Percentiles rank a stretch among this genome's conserved stretches.
Evolutionary conservation across 2,113 vertebrate genomes (phyloP).

Genomic region (Geothlypis trichas): DNA sequence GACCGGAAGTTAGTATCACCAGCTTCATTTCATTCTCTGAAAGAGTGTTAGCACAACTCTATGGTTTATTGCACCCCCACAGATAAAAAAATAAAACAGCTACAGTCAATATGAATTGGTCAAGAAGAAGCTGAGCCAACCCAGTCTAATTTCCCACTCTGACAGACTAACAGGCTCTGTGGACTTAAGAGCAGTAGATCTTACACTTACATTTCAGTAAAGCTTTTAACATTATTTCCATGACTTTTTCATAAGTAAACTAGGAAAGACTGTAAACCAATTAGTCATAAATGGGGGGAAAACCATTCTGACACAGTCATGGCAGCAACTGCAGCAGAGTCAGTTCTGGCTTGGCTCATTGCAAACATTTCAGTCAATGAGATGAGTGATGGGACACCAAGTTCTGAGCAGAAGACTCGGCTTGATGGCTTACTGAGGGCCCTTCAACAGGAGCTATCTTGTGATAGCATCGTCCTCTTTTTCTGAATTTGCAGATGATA

Average conservation of each 20-base stretch:
- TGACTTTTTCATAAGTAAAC: background rate
- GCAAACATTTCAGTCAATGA: background rate
- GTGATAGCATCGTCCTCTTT: background rate
- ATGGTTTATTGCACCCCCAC: background rate
- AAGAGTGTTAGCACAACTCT: background rate
- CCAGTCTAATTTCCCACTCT: background rate
- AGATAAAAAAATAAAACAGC: background rate
- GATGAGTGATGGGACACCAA: background rate
- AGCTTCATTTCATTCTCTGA: background rate
- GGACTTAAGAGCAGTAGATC: background rate
- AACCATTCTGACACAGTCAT: background rate
- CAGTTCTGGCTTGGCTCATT: background rate
- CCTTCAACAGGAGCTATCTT: background rate
- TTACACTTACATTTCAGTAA: background rate
- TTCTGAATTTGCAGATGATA: background rate
- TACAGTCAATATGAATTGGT: fast-evolving
- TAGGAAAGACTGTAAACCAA: background rate
- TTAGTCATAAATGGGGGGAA: background rate
- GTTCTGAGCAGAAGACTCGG: background rate
- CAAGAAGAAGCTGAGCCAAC: background rate
- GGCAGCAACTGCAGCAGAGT: background rate
- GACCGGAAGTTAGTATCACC: background rate
- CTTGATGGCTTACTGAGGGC: background rate
- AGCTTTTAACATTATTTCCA: background rate
- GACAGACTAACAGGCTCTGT: background rate